A percentile compares a stretch with the other conserved stretches of the same genome.
Evolutionary conservation across 1,140 invertebrate genomes (phyloP).

Genomic region (Ips nitidus): DNA sequence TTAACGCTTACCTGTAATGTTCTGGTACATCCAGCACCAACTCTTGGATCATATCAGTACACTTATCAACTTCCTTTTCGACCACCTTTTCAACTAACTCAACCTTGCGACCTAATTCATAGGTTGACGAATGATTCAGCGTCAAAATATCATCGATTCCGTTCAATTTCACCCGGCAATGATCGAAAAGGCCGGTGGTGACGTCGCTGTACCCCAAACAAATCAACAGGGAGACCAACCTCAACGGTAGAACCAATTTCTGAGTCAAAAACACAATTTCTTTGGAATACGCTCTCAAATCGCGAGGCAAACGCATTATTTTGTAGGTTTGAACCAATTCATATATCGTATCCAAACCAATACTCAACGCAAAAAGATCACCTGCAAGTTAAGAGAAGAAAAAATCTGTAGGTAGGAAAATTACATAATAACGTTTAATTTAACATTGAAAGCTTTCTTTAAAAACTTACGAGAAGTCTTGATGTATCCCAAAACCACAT

Average conservation of each 20-base stretch:
- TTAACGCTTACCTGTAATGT: background rate
- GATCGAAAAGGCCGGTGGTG: slow-evolving; percentile 17
- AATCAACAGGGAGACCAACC: slow-evolving; percentile 21
- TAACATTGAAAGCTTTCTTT: background rate
- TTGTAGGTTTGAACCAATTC: slow-evolving; percentile 29
- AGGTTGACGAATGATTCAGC: background rate
- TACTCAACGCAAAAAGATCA: slow-evolving; percentile 17
- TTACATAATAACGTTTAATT: slow-evolving; percentile 2
- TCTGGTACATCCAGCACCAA: slow-evolving; percentile 25
- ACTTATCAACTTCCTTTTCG: slow-evolving; percentile 20
- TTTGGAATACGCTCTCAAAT: slow-evolving; percentile 31
- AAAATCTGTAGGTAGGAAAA: background rate
- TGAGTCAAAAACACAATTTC: slow-evolving; percentile 28
- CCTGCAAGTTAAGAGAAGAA: slow-evolving; percentile 23
- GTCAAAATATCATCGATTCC: slow-evolving; percentile 38
- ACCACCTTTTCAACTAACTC: background rate
- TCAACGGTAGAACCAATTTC: slow-evolving; percentile 32
- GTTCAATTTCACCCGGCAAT: slow-evolving; percentile 35
- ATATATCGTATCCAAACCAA: slow-evolving; percentile 35
- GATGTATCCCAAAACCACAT: slow-evolving; percentile 13
- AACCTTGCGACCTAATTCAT: background rate
- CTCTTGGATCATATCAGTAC: slow-evolving; percentile 23
- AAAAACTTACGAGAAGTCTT: slow-evolving; percentile 16
- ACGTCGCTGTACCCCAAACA: slow-evolving; percentile 34
- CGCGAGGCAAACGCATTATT: slow-evolving; percentile 29